These are phyloP conservation scores for Ibycter americanus DNA, from an alignment of 2,797 vertebrate genomes.

Conservation along the genomic window DNA sequence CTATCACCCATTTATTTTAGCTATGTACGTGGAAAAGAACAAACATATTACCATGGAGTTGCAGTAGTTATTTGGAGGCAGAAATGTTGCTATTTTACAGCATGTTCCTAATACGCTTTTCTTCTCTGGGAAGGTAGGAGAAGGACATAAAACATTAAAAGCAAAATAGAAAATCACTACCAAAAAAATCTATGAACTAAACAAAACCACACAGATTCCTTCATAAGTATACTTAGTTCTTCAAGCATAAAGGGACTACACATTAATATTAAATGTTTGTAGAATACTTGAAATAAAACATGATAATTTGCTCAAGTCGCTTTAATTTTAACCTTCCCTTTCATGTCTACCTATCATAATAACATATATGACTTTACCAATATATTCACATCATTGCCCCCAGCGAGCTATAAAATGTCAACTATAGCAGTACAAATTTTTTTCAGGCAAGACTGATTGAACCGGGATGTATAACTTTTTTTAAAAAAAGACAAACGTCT, in stretches of 20 bases:
- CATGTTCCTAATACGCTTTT: not conserved
- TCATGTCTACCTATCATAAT: not conserved
- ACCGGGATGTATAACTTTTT: not conserved
- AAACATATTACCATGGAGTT: not conserved
- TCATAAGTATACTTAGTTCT: not conserved
- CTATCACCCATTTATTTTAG: not conserved
- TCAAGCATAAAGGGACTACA: not conserved
- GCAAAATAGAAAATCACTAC: not conserved
- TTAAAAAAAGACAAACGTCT: not conserved
- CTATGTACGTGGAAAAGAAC: not conserved
- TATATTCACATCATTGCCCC: not conserved
- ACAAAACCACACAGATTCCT: not conserved
- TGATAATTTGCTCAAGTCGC: not conserved
- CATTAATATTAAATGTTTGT: not conserved
- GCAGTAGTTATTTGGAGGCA: not conserved
- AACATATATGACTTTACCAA: not conserved
- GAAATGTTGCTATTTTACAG: not conserved
- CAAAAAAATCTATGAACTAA: not conserved
- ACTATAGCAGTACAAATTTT: not conserved
- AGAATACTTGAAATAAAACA: not conserved
- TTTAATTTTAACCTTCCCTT: not conserved
- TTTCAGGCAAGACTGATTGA: not conserved
- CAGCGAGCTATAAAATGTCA: not conserved
- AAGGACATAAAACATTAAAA: not conserved
- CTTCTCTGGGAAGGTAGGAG: not conserved